phyloP scores from a whole-genome alignment of 2,888 invertebrate genomes.

The Hypena proboscidalis region DNA sequence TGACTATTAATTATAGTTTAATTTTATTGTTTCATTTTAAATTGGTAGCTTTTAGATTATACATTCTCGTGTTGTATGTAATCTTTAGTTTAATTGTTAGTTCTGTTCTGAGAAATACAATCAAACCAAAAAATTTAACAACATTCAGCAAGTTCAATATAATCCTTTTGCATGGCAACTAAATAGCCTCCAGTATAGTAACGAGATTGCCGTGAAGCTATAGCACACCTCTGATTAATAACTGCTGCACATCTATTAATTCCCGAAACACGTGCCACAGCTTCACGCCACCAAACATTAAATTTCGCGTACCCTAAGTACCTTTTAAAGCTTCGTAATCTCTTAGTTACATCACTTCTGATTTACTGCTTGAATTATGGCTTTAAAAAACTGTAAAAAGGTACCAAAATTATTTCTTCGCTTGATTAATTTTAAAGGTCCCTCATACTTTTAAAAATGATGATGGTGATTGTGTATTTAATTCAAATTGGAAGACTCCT shows the following conservation, averaged over 20 bases:
- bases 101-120: no score
- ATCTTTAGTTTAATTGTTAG: conserved; percentile 16
- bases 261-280: conserved; percentile 10
- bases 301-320: conserved; percentile 54
- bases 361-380: conserved; percentile 71
- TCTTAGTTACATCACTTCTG: conserved; percentile 63
- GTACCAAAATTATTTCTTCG: conserved; percentile 51
- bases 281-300: conserved; percentile 51
- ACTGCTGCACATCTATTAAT: conserved; percentile 4
- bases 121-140: no score
- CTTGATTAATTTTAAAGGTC: conserved; percentile 56
- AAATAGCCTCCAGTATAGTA: no score
- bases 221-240: conserved; percentile 6
- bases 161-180: no score
- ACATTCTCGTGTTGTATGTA: no score
- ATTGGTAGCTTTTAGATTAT: no score
- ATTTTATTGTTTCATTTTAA: no score
- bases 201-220: no score
- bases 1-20: conserved; percentile 17
- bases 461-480: conserved; percentile 11
- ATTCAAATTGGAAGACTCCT: conserved; percentile 4
- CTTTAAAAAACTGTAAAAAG: conserved; percentile 51
- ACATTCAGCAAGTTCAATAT: no score
- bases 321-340: conserved; percentile 64
- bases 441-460: conserved; percentile 56